A percentile compares a stretch with the other conserved stretches of the same genome.
Conservation (phyloP, 2,113 vertebrate genomes). For the Tachysurus vachellii region DNA sequence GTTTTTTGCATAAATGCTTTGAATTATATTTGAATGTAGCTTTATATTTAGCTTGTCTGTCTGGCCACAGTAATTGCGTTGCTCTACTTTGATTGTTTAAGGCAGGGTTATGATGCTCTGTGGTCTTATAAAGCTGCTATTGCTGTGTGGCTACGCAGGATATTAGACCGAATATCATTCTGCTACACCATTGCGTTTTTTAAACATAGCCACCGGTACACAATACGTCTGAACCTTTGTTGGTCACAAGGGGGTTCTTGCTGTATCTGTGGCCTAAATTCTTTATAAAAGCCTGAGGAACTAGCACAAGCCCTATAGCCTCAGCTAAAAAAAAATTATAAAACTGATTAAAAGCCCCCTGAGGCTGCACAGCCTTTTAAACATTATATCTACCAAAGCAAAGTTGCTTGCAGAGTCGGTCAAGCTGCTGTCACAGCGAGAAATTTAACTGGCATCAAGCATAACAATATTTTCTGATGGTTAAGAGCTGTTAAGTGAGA, state of each 20-base stretch:
- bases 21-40: too few species aligned
- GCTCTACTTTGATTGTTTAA: background rate
- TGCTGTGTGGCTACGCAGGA: background rate
- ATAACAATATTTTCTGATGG: background rate
- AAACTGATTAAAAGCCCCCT: slow-evolving; percentile 14
- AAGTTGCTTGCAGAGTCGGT: background rate
- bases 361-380: slow-evolving; percentile 7
- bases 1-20: background rate
- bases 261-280: slow-evolving; percentile 26
- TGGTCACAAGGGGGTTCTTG: slow-evolving; percentile 18
- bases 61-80: background rate
- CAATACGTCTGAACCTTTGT: slow-evolving; percentile 17
- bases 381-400: background rate
- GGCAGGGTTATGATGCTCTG: background rate
- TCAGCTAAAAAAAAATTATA: background rate
- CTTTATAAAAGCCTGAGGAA: background rate
- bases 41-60: background rate
- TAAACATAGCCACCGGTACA: background rate
- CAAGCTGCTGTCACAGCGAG: background rate
- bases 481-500: background rate
- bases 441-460: background rate
- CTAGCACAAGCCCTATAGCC: background rate
- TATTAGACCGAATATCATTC: background rate
- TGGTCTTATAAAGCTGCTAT: background rate
- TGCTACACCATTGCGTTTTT: background rate